Evolutionary conservation across 2,888 invertebrate genomes (phyloP), one percentile per base, ranked within the genome.

Genomic region (Sinhomidia bicolor): DNA sequence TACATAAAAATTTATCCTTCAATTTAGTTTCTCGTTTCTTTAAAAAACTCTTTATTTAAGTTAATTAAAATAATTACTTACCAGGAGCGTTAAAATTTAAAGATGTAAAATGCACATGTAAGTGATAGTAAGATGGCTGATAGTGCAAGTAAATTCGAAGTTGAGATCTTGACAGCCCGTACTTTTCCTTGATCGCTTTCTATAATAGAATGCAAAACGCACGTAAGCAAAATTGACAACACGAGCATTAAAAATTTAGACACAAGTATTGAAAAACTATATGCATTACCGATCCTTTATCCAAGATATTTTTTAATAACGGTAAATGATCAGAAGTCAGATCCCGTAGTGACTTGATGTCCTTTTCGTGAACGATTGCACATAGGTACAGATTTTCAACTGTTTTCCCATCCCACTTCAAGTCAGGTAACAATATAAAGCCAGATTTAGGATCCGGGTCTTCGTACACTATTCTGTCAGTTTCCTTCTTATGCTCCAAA

Each of bases 101-200:
- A 86, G 96, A 95, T 12, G 97, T 97, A 93, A 99, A 97, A 94
- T 99, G 99, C 0, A 99, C 95, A 93, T 99, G 99, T 0, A 99
- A 94, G 93, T 99, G 99, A 94, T 98, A 99, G 94, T 98, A 99
- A 0, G 98, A 97, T 0, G 99, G 99, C 93, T 98, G 99, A 94
- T 99, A 99, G 93, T 99, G 99, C 0, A 99, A 93, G 93, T 97
- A 99, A 89, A 97, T 95, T 29, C 98, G 95, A 32, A 99, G 93
- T 93, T 97, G 96, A 5, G 95, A 95, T 17, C 94, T 93, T 3
- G 95, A 94, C 0, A 99, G 92, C 14, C 95, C 95, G 94, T 97
- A 99, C 92, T 96, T 97, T 44, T 96, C 95, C 76, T 95, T 93
- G 88, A 99, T 97, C 2, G 96, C 96, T 93, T 95, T 95, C 96